These are phyloP conservation scores for Pocillopora grandis DNA, from an alignment of 92 coral and sea anemone species.

Conservation along the genomic window DNA sequence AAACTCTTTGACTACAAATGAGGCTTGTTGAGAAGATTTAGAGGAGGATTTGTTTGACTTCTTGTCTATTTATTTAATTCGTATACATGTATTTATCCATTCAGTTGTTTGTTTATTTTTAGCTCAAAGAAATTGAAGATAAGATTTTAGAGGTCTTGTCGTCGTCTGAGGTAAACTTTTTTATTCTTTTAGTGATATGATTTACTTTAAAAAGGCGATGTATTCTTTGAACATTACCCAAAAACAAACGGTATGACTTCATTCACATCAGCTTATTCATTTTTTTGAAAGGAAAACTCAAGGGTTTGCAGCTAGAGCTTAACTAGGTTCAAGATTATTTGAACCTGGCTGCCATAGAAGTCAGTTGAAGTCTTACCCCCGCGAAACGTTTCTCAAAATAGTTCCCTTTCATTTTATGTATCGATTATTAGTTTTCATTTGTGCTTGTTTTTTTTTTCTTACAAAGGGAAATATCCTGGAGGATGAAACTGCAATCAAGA, in stretches of 20 bases:
- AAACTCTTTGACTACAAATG: too few species aligned
- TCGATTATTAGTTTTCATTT: neutral
- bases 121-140: constrained; percentile 99
- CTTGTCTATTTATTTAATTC: too few species aligned
- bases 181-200: neutral
- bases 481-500: constrained; percentile 96
- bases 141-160: constrained; percentile 91
- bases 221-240: too few species aligned
- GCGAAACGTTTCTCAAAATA: neutral
- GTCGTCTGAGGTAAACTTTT: constrained; percentile 85
- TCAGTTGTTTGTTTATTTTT: constrained; percentile 1
- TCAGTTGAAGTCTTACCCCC: neutral
- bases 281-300: too few species aligned
- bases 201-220: neutral
- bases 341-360: neutral
- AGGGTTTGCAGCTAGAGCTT: too few species aligned
- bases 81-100: neutral
- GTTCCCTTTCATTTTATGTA: neutral
- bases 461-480: constrained; percentile 93
- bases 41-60: too few species aligned
- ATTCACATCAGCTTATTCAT: too few species aligned
- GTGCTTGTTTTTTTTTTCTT: neutral
- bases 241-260: too few species aligned
- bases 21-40: too few species aligned
- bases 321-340: too few species aligned